Evolutionary conservation across 2,797 vertebrate species (phyloP), one percentile per base, ranked within the genome.

Genomic region (Denticeps clupeoides): DNA sequence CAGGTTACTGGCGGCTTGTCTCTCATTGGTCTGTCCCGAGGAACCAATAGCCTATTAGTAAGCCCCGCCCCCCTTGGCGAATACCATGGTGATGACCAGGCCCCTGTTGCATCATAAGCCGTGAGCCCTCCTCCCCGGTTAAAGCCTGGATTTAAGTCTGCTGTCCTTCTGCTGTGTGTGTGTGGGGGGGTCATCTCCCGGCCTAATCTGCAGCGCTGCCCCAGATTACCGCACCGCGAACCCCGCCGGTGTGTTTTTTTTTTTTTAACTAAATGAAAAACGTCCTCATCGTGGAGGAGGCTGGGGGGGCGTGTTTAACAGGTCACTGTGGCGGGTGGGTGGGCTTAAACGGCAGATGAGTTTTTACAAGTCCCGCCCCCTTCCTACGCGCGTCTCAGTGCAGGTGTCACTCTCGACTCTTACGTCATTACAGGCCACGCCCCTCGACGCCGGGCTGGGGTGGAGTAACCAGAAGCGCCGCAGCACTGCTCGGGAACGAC

Each of bases 21-120:
- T 10, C 22, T 47, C 41, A 46, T 33, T 25, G 51, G 41, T 37
- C 27, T 23, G 12, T 41, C 33, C 33, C 18, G n/a, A 54, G 60
- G 70, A 52, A 52, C 60, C 37, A 7, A 33, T 62, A 70, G 68
- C 71, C 62, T 60, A 56, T 45, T 9, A 16, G 22, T 47, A 24
- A 21, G 53, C 33, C 37, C 45, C 29, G 10, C 29, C 41, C 41
- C 61, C 48, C 59, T 58, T 54, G 60, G 55, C 57, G 51, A 47
- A 59, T n/a, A 56, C 59, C 62, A 60, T 53, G 55, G 64, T 75
- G 71, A 74, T 72, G 70, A 66, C 78, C 67, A 67, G 59, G 68
- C 53, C 59, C 58, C 69, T 73, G 74, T 82, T 82, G 74, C 77
- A 80, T 83, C 75, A 78, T 83, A 83, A 85, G 62, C 80, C 73